Percentiles rank a stretch among this genome's conserved stretches.
Conservation (phyloP, 2,113 vertebrate species). For the Gallinago undulata region DNA sequence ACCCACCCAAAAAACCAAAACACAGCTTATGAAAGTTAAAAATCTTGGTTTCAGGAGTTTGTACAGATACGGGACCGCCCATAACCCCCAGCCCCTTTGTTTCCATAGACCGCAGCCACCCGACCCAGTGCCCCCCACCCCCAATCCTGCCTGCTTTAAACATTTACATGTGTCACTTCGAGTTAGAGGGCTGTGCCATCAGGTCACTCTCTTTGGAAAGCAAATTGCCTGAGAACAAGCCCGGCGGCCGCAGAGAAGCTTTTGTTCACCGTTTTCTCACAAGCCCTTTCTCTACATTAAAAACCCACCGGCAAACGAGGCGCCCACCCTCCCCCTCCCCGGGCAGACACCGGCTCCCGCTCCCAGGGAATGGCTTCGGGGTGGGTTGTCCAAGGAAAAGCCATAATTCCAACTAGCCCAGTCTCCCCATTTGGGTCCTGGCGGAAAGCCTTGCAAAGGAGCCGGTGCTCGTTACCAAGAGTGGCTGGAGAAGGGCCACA, state of each 20-base stretch:
- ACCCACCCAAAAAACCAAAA: not conserved
- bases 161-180: not conserved
- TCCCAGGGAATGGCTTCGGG: not conserved
- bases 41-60: not conserved
- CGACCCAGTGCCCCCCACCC: not conserved
- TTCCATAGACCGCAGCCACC: not conserved
- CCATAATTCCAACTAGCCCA: not conserved
- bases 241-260: not conserved
- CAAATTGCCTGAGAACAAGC: not conserved
- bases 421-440: not conserved
- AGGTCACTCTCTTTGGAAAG: not conserved
- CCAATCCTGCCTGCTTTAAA: not conserved
- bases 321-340: not conserved
- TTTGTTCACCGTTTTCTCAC: not conserved
- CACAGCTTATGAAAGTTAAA: not conserved
- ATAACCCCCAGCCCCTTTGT: not conserved
- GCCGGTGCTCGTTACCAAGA: not conserved
- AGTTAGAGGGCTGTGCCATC: not conserved
- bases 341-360: not conserved
- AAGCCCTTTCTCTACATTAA: rapidly evolving
- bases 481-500: not conserved
- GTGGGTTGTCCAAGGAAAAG: not conserved
- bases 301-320: not conserved
- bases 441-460: not conserved
- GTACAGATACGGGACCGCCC: not conserved